Percentiles rank a stretch among this genome's conserved stretches.
Evolutionary conservation across 2,888 invertebrate species (phyloP).

Genomic region (Eupithecia tripunctaria): DNA sequence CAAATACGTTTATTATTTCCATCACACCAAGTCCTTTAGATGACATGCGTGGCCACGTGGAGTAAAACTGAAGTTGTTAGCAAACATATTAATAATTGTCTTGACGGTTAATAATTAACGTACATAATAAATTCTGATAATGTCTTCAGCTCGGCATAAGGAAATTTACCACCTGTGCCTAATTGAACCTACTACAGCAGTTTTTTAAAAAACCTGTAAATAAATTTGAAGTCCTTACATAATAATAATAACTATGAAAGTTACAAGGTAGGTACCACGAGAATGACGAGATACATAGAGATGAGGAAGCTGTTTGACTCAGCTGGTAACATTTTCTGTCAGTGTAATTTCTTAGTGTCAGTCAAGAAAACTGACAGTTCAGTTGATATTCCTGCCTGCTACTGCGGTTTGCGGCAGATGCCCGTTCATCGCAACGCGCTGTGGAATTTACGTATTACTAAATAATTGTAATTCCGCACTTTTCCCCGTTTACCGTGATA

Average conservation of each 20-base stretch:
- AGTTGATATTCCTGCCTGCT: slow-evolving; percentile 46
- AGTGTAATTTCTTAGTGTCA: not conserved
- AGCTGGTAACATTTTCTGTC: slow-evolving; percentile 47
- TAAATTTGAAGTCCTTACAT: not conserved
- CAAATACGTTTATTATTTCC: no score
- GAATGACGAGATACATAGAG: not conserved
- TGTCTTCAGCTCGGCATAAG: not conserved
- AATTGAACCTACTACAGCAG: not conserved
- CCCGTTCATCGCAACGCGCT: slow-evolving; percentile 47
- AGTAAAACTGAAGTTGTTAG: not conserved
- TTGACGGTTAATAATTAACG: not conserved
- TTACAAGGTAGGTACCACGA: no score
- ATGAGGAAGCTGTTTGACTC: not conserved
- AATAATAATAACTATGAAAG: not conserved
- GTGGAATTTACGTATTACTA: slow-evolving; percentile 54
- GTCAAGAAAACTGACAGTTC: slow-evolving; percentile 2
- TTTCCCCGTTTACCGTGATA: slow-evolving; percentile 60
- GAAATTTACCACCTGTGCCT: not conserved
- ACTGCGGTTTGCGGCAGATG: slow-evolving; percentile 69
- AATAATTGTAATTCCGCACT: slow-evolving; percentile 62
- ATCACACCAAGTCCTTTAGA: not conserved
- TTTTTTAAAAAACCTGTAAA: not conserved
- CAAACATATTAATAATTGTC: not conserved
- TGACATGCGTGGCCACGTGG: no score
- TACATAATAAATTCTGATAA: not conserved